These are phyloP conservation scores for Aurelia aurita complex sp. Pacific DNA, from an alignment of 30 jellyfish, hydroid and myxozoan genomes.

Conservation along the genomic window DNA sequence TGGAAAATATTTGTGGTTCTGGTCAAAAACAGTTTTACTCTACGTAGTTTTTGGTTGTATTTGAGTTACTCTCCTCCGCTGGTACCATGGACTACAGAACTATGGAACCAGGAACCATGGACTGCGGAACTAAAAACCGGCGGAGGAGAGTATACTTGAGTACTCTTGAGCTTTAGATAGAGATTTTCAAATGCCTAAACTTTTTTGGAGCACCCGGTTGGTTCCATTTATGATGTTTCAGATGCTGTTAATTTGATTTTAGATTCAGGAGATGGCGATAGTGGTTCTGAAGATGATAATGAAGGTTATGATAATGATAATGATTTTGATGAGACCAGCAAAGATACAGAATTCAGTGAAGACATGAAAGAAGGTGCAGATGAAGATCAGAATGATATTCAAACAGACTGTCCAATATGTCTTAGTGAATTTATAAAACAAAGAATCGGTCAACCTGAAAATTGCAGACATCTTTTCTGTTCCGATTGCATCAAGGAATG, in stretches of 20 bases:
- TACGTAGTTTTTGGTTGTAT: too few species aligned
- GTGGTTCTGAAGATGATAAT: conserved; percentile 4
- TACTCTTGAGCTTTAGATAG: too few species aligned
- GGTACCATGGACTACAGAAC: too few species aligned
- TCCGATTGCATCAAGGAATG: conserved; percentile 87
- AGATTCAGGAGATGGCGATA: background rate
- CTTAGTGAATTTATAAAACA: conserved; percentile 69
- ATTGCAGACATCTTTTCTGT: conserved; percentile 80
- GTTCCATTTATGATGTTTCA: background rate
- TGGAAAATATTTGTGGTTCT: too few species aligned
- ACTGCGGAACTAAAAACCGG: too few species aligned
- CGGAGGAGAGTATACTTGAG: too few species aligned
- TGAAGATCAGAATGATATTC: background rate
- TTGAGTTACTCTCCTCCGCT: too few species aligned
- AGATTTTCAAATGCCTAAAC: background rate
- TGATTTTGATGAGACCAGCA: conserved; percentile 1
- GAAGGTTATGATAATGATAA: conserved; percentile 15
- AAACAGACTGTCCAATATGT: conserved; percentile 82
- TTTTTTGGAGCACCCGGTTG: background rate
- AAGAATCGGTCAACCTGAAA: conserved; percentile 82
- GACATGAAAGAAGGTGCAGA: conserved; percentile 14
- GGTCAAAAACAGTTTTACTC: too few species aligned
- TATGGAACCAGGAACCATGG: too few species aligned
- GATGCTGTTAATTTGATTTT: too few species aligned
- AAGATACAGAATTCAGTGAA: background rate